Base-by-base conservation (phyloP, 2,888 invertebrate species). In the Tuta absoluta region DNA sequence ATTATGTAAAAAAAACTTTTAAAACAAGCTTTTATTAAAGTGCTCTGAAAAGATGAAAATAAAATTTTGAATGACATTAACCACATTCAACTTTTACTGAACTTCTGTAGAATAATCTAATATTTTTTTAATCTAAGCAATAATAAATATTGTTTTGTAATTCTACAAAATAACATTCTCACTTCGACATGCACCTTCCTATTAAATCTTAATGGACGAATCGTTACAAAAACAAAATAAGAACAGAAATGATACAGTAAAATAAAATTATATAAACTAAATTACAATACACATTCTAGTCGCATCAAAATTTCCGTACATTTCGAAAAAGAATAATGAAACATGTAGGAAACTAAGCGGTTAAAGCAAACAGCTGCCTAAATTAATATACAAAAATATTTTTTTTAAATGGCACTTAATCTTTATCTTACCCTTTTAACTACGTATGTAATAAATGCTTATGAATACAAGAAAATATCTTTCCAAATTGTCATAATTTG, bases 181-280 rank as follows among this genome's bases (percentile, higher is more conserved):
- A 49, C 85, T 74, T 78, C 75, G 87, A 88, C 87, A 85, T 51
- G 51, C 51, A 51, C 51, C 51, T 19, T 51, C 8, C 7, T 51
- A 19, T 51, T 51, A 19, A 51, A 23, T 19, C 57, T 48, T 23
- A 37, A 37, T 51, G 60, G 60, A 60, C 45, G 60, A 60, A 60
- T 60, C 23, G 41, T 51, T 51, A 23, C 19, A 3, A 21, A 12
- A 51, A 51, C 12, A 51, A 49, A 49, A 19, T 48, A 19, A 19
- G 7, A 48, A 48, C 19, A 41, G 33, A 8, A 33, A 8, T 33
- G 1, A 7, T 33, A 33, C 33, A 33, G 33, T n/a, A 8, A 33
- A 33, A 33, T 41, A 14, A 41, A 41, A 41, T 41, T 11, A 11
- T n/a, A n/a, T 49, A 49, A 49, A 21, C 11, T 11, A 49, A 49